Base-by-base conservation (phyloP, 2,888 invertebrate genomes). In the Branchellion lobata region DNA sequence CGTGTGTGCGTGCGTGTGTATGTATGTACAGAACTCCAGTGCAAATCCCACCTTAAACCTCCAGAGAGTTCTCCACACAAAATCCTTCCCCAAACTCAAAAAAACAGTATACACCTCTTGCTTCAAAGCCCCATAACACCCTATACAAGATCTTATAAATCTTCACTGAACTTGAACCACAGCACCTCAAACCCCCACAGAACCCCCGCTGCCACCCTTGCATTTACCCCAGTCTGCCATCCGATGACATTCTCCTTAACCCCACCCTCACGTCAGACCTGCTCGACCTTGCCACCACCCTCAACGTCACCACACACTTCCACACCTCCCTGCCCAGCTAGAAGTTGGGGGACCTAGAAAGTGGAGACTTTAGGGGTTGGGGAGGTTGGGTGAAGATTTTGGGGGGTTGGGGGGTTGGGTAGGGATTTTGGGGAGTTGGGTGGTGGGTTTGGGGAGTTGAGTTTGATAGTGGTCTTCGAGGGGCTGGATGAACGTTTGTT, bases 171-270 rank as follows among this genome's bases (percentile, higher is more conserved):
- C n/a, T n/a, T n/a, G n/a, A n/a, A n/a, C n/a, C n/a, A n/a, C n/a
- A n/a, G n/a, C n/a, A n/a, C 34, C 36, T 8, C 74, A 31, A 24
- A 68, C 11, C 34, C 61, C 74, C 82, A 24, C 91, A 94, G 85
- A 92, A 93, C 81, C 92, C 93, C n/a, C 92, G 92, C 85, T 93
- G 93, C 88, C 91, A 93, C 85, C 94, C 96, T 21, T 91, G 93
- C 72, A 92, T 93, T 84, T 93, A 93, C 85, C 96, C 96, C 47
- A 91, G 92, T 31, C 89, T 96, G 83, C 95, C 96, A 33, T 94
- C 94, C 84, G 91, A 91, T 74, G 95, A 96, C 83, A 90, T 96
- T 21, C 90, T 94, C 81, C 94, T 94, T 84, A 93, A 95, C 86
- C 92, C 94, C 5, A 90, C 91, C 65, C 90, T 96, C 68, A 85